Evolutionary conservation across 1,140 invertebrate genomes (phyloP), one percentile per base, ranked within the genome.

Genomic region (Holcopasites calliopsidis): DNA sequence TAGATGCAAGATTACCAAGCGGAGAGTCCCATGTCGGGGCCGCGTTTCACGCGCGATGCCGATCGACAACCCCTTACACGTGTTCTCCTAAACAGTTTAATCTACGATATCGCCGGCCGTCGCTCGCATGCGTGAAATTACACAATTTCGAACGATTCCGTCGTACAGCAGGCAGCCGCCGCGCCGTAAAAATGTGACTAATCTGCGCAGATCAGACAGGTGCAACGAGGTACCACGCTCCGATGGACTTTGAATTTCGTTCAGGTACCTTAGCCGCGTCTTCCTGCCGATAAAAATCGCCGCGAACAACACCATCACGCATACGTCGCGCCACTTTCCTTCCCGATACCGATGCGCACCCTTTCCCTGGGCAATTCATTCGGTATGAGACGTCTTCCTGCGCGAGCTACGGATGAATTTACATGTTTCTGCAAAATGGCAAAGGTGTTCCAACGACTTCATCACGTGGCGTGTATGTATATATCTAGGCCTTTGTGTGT

Each of bases 31-130:
- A 40, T 38, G 38, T 73, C 10, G 13, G n/a, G 40, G 31, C 58
- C 54, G 38, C 28, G 60, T 73, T 73, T 73, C 61, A 44, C 61
- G 71, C 38, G 49, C 50, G 71, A 74, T 74, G 38, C 42, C 71
- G 71, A 74, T 74, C 71, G 71, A 74, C 71, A 66, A 54, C 28
- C 50, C 44, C 62, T 74, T 74, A 74, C 71, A 74, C 62, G 71
- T 74, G 71, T 74, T 74, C n/a, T n/a, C 65, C 71, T 74, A 74
- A 74, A 74, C 62, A 66, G 61, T 74, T 74, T 66, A 74, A 66
- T 66, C 62, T 21, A 38, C 61, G 71, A 62, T 74, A 74, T 66
- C 61, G 62, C 18, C 1, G 50, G 16, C 33, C 38, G 71, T 54
- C 52, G 50, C 71, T 55, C 50, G 61, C 61, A 66, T 74, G 71